Conservation (phyloP, 2,888 invertebrate species). For the Temnothorax ravouxi region DNA sequence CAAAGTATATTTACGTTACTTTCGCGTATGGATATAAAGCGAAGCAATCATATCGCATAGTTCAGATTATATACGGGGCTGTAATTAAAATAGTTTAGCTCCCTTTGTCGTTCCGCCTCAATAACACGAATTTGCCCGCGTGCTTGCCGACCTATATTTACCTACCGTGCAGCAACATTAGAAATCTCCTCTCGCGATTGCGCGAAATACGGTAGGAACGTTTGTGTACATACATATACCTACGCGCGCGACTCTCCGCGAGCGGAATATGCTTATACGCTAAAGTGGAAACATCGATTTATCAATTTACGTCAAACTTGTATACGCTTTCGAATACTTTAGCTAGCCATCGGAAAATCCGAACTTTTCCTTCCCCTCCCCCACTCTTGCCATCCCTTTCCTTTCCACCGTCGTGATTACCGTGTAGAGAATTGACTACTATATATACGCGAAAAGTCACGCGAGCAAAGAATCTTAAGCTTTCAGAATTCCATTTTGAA, state of each 20-base stretch:
- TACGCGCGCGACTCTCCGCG: slow-evolving; percentile 6
- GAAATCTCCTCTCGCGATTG: slow-evolving; percentile 22
- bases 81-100: slow-evolving; percentile 32
- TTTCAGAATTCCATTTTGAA: slow-evolving; percentile 33
- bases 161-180: slow-evolving; percentile 21
- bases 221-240: not conserved
- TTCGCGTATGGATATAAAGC: not conserved
- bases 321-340: slow-evolving; percentile 24
- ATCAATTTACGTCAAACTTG: slow-evolving; percentile 41
- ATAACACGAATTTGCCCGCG: slow-evolving; percentile 25
- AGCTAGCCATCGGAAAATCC: slow-evolving; percentile 23
- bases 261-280: slow-evolving; percentile 18
- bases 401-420: slow-evolving; percentile 23
- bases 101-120: slow-evolving; percentile 30
- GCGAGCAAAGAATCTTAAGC: slow-evolving; percentile 30
- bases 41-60: slow-evolving; percentile 22
- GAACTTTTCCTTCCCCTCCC: not conserved
- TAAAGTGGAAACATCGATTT: slow-evolving; percentile 43
- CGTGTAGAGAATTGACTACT: slow-evolving; percentile 15
- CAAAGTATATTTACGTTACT: not conserved
- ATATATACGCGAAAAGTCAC: slow-evolving; percentile 6
- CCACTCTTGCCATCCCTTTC: not conserved
- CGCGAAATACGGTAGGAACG: not conserved
- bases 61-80: not conserved
- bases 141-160: slow-evolving; percentile 33